Evolutionary conservation across 2,113 vertebrate genomes (phyloP).

Genomic region (Tenebrosternarchus preto): DNA sequence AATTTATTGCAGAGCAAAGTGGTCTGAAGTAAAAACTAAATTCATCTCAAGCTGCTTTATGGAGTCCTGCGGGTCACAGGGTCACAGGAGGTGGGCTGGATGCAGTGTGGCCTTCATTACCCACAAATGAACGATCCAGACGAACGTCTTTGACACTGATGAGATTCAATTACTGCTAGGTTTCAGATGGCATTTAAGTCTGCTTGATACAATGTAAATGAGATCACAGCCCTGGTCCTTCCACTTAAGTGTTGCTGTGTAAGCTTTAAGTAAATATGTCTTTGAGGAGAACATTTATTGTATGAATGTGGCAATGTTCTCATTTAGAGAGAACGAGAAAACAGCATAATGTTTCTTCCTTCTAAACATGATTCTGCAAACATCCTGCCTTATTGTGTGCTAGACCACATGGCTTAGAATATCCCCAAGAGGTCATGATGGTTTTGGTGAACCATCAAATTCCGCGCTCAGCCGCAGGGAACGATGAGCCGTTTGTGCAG

Average conservation of each 20-base stretch:
- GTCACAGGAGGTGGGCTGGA: background rate
- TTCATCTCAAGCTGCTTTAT: conserved; percentile 17
- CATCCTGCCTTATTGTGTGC: conserved; percentile 34
- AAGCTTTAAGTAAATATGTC: too few relatives aligned
- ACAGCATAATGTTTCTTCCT: background rate
- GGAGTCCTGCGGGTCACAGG: background rate
- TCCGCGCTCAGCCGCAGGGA: conserved; percentile 20
- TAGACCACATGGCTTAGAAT: conserved; percentile 46
- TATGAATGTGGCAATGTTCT: too few relatives aligned
- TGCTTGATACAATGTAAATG: too few relatives aligned
- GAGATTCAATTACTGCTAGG: too few relatives aligned
- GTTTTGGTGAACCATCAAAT: conserved; percentile 33
- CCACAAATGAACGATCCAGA: background rate
- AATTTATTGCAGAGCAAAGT: conserved; percentile 8
- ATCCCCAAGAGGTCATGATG: conserved; percentile 55
- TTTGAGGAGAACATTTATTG: too few relatives aligned
- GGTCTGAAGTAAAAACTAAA: background rate
- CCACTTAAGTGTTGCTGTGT: too few relatives aligned
- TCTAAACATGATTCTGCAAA: conserved; percentile 42
- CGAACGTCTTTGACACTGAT: background rate
- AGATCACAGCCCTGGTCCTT: too few relatives aligned
- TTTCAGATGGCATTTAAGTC: too few relatives aligned
- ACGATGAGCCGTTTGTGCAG: conserved; percentile 35
- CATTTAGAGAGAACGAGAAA: conserved; percentile 5
- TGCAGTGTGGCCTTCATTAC: background rate